A percentile compares a stretch with the other conserved stretches of the same genome.
Conservation (phyloP, 2,888 invertebrate genomes). For the Anagyrus pseudococci region DNA sequence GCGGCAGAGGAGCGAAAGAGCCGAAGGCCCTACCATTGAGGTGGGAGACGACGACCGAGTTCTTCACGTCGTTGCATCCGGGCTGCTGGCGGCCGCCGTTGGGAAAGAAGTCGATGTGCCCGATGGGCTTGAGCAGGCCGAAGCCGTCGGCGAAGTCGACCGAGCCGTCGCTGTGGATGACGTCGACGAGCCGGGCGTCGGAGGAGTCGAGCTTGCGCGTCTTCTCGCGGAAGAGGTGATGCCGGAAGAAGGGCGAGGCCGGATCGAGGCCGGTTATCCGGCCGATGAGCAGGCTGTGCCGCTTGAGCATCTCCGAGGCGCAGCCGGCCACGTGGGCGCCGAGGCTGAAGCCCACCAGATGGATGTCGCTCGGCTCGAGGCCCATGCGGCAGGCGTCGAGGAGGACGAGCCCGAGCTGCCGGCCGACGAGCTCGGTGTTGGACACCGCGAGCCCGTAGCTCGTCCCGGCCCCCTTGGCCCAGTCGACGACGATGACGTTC, state of each 20-base stretch:
- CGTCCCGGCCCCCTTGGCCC: slow-evolving; percentile 68
- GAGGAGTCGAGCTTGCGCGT: slow-evolving; percentile 67
- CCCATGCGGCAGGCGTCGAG: slow-evolving; percentile 63
- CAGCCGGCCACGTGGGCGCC: slow-evolving; percentile 70
- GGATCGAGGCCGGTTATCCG: slow-evolving; percentile 70
- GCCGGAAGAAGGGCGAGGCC: slow-evolving; percentile 68
- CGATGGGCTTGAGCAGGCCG: slow-evolving; percentile 67
- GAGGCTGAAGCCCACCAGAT: slow-evolving; percentile 68
- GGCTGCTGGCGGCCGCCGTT: slow-evolving; percentile 70
- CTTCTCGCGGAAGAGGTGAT: slow-evolving; percentile 64
- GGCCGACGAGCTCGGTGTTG: slow-evolving; percentile 68
- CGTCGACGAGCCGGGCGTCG: slow-evolving; percentile 72
- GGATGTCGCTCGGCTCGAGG: slow-evolving; percentile 61
- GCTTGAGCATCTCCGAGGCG: slow-evolving; percentile 66
- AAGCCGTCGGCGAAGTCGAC: slow-evolving; percentile 68
- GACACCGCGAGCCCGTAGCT: slow-evolving; percentile 67
- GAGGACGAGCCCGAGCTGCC: slow-evolving; percentile 66
- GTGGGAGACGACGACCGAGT: slow-evolving; percentile 67
- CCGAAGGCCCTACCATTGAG: slow-evolving; percentile 61
- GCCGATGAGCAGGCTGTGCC: slow-evolving; percentile 61
- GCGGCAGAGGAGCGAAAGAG: too few species aligned
- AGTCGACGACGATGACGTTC: slow-evolving; percentile 67
- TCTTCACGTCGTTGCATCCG: slow-evolving; percentile 66
- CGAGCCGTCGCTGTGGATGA: slow-evolving; percentile 74
- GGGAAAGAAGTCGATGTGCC: slow-evolving; percentile 69